Base-by-base conservation (phyloP, 2,113 vertebrate genomes). In the Myanophis thanlyinensis region DNA sequence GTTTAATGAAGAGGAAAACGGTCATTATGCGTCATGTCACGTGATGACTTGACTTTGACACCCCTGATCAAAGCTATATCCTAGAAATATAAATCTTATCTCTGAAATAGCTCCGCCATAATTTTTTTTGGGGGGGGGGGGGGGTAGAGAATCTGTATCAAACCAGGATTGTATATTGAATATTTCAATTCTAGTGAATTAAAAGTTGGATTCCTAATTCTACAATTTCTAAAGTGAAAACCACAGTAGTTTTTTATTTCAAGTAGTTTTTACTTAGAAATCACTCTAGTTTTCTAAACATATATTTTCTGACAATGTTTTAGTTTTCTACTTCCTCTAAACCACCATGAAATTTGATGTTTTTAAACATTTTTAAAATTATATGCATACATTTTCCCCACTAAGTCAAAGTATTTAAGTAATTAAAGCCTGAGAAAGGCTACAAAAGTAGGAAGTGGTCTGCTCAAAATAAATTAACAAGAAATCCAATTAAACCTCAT, bases 21-120 rank as follows among this genome's bases (percentile, higher is more conserved):
- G n/a, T n/a, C n/a, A n/a, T n/a, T n/a, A n/a, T n/a, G n/a, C n/a
- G n/a, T n/a, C n/a, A n/a, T n/a, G n/a, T n/a, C n/a, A n/a, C n/a
- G n/a, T 51, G 49, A 51, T 13, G 51, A 51, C 0, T 11, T 13
- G 3, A 51, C 12, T 51, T 51, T 51, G 51, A 51, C 51, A 51
- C 51, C 13, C 3, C 13, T 51, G 51, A n/a, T n/a, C n/a, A n/a
- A n/a, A n/a, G 91, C 94, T 94, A 92, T 89, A 89, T 89, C 40
- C 44, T 62, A 44, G 40, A 88, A 90, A 51, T 87, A 53, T 88
- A 89, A 92, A 94, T 56, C 30, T 53, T 90, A 67, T 90, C 91
- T 92, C 90, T 91, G 90, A 93, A 95, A 92, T 2, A 94, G 1
- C 40, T n/a, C 20, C 0, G 44, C n/a, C 47, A 93, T 23, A 15